Evolutionary conservation across 1,140 invertebrate genomes (phyloP).

Genomic region (Anastatus disparis): DNA sequence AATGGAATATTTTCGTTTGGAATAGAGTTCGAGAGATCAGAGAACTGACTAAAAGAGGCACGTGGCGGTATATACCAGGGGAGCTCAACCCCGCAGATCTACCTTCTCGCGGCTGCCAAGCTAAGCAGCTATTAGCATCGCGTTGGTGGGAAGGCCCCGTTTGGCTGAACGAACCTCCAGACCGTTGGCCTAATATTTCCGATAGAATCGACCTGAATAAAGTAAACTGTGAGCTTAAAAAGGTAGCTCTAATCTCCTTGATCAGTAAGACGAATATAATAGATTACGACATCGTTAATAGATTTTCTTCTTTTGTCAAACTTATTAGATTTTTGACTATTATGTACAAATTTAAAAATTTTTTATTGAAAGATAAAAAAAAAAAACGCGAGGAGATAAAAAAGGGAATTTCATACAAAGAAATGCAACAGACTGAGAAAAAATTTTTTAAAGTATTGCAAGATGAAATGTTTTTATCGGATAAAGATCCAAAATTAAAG

Average conservation of each 20-base stretch:
- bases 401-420: no score
- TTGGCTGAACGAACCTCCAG: slow-evolving; percentile 45
- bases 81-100: no score
- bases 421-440: slow-evolving; percentile 44
- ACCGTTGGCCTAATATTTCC: slow-evolving; percentile 43
- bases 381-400: slow-evolving; percentile 17
- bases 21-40: slow-evolving; percentile 39
- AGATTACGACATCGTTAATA: slow-evolving; percentile 13
- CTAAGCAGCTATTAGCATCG: no score
- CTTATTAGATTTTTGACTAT: slow-evolving; percentile 46
- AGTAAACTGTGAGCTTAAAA: slow-evolving; percentile 36
- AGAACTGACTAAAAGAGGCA: not conserved
- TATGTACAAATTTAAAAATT: slow-evolving; percentile 47
- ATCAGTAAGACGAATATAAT: not conserved
- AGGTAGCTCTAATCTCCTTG: slow-evolving; percentile 8
- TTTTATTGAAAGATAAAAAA: not conserved
- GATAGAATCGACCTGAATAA: slow-evolving; percentile 32
- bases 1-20: no score
- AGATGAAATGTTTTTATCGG: slow-evolving; percentile 29
- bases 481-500: slow-evolving; percentile 29
- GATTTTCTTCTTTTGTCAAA: slow-evolving; percentile 46
- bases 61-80: slow-evolving; percentile 45
- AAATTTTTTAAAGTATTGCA: slow-evolving; percentile 41
- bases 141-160: slow-evolving; percentile 52
- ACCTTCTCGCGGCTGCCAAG: slow-evolving; percentile 51